These are phyloP conservation scores for Pandemis cinnamomeana DNA, from an alignment of 2,888 invertebrate species.

Conservation along the genomic window DNA sequence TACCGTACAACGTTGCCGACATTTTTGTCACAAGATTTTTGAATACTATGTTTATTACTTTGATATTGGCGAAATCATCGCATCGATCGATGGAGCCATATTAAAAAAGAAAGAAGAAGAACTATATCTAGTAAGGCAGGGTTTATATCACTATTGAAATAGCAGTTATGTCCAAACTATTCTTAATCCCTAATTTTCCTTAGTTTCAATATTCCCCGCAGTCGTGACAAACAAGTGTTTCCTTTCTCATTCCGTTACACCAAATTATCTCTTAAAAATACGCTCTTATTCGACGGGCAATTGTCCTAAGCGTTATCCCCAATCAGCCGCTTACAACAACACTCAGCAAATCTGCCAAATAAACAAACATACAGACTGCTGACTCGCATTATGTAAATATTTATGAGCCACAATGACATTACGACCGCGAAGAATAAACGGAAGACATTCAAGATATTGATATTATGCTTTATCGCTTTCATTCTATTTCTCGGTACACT, in stretches of 20 bases:
- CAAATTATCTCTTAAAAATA: constrained; percentile 30
- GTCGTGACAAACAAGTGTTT: neutral
- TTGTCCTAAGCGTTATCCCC: constrained; percentile 38
- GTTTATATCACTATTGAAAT: no score
- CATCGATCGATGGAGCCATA: no score
- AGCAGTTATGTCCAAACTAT: no score
- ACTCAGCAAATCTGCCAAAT: constrained; percentile 42
- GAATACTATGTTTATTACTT: no score
- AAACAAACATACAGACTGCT: constrained; percentile 29
- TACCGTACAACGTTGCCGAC: no score
- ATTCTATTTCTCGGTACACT: constrained; percentile 2
- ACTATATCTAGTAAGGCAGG: no score
- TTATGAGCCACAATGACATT: constrained; percentile 46
- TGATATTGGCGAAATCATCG: no score
- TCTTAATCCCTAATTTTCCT: no score
- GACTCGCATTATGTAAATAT: constrained; percentile 46
- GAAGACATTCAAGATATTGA: constrained; percentile 32
- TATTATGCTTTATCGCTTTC: constrained; percentile 39
- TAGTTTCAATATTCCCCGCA: neutral
- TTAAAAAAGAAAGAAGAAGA: no score
- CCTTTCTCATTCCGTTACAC: constrained; percentile 1
- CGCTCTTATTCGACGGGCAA: constrained; percentile 21
- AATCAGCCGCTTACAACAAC: constrained; percentile 40
- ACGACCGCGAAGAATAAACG: constrained; percentile 42
- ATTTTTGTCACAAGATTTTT: no score